Evolutionary conservation across 2,888 invertebrate genomes (phyloP).

Genomic region (Apodemia hepburni): DNA sequence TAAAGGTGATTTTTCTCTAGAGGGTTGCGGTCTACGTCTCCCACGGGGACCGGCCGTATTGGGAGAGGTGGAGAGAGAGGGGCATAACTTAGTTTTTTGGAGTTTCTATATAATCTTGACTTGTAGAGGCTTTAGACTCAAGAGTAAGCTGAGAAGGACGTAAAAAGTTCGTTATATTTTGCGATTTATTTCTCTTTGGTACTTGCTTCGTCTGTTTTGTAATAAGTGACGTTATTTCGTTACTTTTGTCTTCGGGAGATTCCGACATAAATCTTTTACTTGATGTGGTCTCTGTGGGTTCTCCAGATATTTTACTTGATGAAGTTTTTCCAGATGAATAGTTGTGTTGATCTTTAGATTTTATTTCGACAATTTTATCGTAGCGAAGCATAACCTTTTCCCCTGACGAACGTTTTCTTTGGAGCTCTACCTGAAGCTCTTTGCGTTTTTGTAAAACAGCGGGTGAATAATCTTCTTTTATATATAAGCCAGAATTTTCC

Average conservation of each 20-base stretch:
- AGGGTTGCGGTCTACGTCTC: not conserved
- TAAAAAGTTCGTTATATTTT: conserved; percentile 1
- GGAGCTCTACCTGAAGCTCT: not conserved
- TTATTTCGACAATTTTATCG: not conserved
- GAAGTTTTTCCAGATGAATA: not conserved
- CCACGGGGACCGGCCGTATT: no score
- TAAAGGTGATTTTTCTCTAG: conserved; percentile 3
- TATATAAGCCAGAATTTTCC: no score
- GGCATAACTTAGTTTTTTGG: not conserved
- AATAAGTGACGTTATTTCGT: not conserved
- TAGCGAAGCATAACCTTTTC: conserved; percentile 2
- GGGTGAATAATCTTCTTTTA: no score
- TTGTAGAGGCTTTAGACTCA: not conserved
- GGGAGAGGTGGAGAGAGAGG: no score
- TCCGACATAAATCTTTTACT: conserved; percentile 1
- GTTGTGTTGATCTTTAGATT: conserved; percentile 1
- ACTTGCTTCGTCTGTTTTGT: conserved; percentile 1
- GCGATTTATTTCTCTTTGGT: conserved; percentile 5
- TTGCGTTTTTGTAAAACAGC: not conserved
- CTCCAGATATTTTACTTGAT: not conserved
- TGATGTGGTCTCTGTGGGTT: not conserved
- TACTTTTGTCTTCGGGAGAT: not conserved
- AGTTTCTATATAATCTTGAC: not conserved
- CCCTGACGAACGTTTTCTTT: not conserved
- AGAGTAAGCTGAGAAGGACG: not conserved